Evolutionary conservation across 1,140 invertebrate species (phyloP).

Genomic region (Eufriesea mexicana): DNA sequence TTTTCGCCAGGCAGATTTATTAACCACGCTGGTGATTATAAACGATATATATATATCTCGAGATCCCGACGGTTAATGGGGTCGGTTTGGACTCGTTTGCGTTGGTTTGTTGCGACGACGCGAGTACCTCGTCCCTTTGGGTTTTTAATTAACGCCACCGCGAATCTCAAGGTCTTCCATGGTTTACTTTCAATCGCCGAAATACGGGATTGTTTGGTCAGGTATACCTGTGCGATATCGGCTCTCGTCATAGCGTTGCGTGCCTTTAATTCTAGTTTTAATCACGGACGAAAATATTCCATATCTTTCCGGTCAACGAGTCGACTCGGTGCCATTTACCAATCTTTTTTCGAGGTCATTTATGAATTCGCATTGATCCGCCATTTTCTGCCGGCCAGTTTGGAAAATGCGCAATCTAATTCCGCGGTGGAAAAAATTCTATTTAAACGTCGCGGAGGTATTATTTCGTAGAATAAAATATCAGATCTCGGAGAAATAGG

Average conservation of each 20-base stretch:
- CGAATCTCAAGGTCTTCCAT: no score
- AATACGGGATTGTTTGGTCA: no score
- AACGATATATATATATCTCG: no score
- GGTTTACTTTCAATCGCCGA: no score
- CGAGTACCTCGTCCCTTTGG: no score
- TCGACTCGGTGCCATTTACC: no score
- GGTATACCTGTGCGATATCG: neutral
- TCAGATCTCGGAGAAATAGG: neutral
- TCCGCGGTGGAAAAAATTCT: neutral
- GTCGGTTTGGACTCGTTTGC: no score
- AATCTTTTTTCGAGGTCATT: neutral
- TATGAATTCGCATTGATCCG: no score
- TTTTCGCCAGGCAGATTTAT: constrained; percentile 2
- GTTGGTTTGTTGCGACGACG: no score
- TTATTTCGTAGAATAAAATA: neutral
- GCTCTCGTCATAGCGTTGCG: neutral
- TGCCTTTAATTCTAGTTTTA: neutral
- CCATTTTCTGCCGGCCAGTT: no score
- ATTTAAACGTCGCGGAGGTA: neutral
- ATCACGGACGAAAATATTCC: neutral
- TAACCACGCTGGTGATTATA: neutral
- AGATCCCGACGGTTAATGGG: no score
- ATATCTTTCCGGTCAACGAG: neutral
- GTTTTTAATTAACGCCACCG: no score
- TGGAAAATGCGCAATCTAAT: neutral